Evolutionary conservation across 2,888 invertebrate species (phyloP), one percentile per base, ranked within the genome.

Genomic region (Lasioglossum figueresi): DNA sequence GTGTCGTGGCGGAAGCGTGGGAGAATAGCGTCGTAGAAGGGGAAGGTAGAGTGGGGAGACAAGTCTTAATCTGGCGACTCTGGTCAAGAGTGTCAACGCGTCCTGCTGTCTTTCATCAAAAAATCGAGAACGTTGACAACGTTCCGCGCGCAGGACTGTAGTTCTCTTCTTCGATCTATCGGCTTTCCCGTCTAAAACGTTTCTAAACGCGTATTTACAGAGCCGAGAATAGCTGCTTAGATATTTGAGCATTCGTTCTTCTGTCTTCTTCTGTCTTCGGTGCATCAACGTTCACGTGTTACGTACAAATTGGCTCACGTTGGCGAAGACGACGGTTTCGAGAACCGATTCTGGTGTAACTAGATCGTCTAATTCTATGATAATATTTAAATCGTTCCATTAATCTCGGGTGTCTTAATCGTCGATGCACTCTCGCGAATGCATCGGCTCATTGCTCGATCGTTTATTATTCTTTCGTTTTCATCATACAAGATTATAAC

Each of bases 161-260:
- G 79, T 83, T 74, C 82, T 83, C 83, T 74, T 71, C 31, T 77
- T 75, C 63, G 27, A 76, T 73, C 68, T 27, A 71, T 59, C 79
- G 76, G 75, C 76, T 31, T 59, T 59, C 79, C 71, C 79, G 45
- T 76, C 88, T 91, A 92, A 92, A 91, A 87, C 91, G 90, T 89
- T 82, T 80, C 91, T 93, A 87, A 81, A 92, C 91, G 88, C 92
- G 90, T 93, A 93, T 93, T 91, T 93, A 93, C 93, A 93, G 81
- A 88, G 89, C 88, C 89, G 90, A 89, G 84, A 88, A 82, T 85
- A 89, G 90, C 88, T 87, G 91, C 91, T 93, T 91, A 92, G 90
- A 92, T 91, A 91, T 76, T 93, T 93, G 93, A 94, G 93, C 92
- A 92, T 92, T 92, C 85, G 83, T 91, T 89, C 52, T 37, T 80